Base-by-base conservation (phyloP, 1,140 invertebrate genomes). In the Eciton burchellii region DNA sequence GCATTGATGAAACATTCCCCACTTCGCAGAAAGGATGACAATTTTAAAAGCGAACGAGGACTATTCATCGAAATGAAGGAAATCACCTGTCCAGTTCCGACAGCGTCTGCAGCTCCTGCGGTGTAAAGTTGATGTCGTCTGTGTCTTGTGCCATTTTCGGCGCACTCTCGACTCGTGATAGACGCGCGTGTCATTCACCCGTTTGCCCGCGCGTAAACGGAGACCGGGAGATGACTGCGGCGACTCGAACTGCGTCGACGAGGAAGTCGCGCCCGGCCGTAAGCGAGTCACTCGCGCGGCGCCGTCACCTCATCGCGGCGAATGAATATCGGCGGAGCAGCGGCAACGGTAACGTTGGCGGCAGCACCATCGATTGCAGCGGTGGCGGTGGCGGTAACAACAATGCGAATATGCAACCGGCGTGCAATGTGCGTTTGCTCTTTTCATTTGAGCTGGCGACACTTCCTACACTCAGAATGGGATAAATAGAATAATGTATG, bases 11-110 rank as follows among this genome's bases (percentile, higher is more conserved):
- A 4, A 73, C 21, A 19, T 6, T 1, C 0, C 41, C 41, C 21
- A 14, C 47, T 16, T 21, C 21, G 21, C 9, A 21, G 19, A 56
- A 19, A 56, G 6, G 9, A 49, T 1, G 0, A 16, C 19, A 12
- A 45, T 43, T 19, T 1, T 1, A 12, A 1, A 12, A 45, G 4
- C n/a, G 0, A n/a, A 47, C n/a, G 14, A 19, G 26, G 16, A 5
- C n/a, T 6, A 16, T 9, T 3, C 0, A 6, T 16, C 1, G n/a
- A 8, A 49, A 26, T 4, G 12, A n/a, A 11, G 3, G 52, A 81
- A 43, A 85, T 92, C 95, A 97, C 97, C 97, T 97, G 95, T 98
- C 97, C 92, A 97, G 95, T 91, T 97, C 97, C n/a, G 97, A 97
- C 82, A 97, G 94, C 88, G 97, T 95, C 94, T 97, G 97, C 82